A percentile compares a stretch with the other conserved stretches of the same genome.
Evolutionary conservation across 2,888 invertebrate species (phyloP).

Genomic region (Nephrotoma flavescens): DNA sequence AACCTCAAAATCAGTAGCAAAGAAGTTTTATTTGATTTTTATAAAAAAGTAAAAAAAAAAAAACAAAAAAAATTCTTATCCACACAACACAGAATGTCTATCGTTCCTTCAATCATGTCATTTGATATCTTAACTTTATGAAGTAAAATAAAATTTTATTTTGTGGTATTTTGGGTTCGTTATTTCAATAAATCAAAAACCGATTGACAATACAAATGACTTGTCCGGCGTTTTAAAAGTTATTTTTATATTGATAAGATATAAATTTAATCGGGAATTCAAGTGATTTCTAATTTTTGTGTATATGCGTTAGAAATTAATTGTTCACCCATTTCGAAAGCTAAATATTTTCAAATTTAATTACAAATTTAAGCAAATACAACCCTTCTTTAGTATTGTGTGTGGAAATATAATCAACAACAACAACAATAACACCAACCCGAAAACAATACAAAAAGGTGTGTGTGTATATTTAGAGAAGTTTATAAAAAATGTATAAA

Average conservation of each 20-base stretch:
- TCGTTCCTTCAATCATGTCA: neutral
- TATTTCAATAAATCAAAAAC: neutral
- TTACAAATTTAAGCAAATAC: neutral
- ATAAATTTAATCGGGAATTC: neutral
- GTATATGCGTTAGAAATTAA: neutral
- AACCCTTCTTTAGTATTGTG: neutral
- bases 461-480: neutral
- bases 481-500: neutral
- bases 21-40: neutral
- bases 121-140: neutral
- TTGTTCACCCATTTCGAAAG: neutral
- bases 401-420: neutral
- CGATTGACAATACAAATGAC: neutral
- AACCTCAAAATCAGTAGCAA: neutral
- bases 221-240: neutral
- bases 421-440: neutral
- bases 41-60: neutral
- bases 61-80: neutral
- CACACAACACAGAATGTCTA: neutral
- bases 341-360: neutral
- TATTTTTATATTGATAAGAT: neutral
- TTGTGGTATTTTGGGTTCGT: neutral
- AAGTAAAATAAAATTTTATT: neutral
- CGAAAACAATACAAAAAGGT: neutral
- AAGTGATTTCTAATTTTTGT: neutral